Evolutionary conservation across 2,888 invertebrate species (phyloP), one percentile per base, ranked within the genome.

Genomic region (Orthosia incerta): DNA sequence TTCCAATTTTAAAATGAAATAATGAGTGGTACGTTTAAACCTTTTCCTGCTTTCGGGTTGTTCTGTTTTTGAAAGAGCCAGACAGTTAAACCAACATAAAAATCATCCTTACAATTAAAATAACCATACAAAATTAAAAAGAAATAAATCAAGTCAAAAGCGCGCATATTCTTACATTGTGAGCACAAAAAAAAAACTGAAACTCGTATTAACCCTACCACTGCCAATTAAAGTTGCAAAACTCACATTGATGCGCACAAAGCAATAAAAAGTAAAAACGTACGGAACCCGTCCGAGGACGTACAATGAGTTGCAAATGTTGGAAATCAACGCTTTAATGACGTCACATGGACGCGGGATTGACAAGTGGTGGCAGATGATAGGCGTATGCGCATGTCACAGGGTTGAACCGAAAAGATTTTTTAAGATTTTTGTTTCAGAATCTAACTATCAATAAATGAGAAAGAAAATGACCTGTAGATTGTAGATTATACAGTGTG

Each of bases 301-400:
- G 67, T 73, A 76, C 80, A 80, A 84, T 81, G 74, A 81, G 70
- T 67, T 60, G 82, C 82, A 59, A 69, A 75, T 59, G 82, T 74
- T 80, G 76, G 71, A 79, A 80, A 80, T 76, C 85, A 84, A 82
- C 80, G 84, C 82, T 80, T 84, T 79, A 80, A 66, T 82, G 84
- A 86, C 85, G 84, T 84, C 86, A 85, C 80, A 72, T 76, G 76
- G 74, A 85, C 76, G 61, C 77, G 59, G 68, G 84, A 84, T 86
- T 85, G 86, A 85, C 85, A 80, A 85, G 82, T 82, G 68, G 69
- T 72, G 71, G 78, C 82, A 78, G 73, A 72, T 48, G 73, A 84
- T 84, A 78, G 74, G 57, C 74, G 66, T 80, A 53, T 48, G 72
- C 66, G 66, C 85, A 72, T 72, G 50, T 71, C 59, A 68, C 60